These are phyloP conservation scores for Stratiomys singularior DNA, from an alignment of 2,888 invertebrate species.

Conservation along the genomic window DNA sequence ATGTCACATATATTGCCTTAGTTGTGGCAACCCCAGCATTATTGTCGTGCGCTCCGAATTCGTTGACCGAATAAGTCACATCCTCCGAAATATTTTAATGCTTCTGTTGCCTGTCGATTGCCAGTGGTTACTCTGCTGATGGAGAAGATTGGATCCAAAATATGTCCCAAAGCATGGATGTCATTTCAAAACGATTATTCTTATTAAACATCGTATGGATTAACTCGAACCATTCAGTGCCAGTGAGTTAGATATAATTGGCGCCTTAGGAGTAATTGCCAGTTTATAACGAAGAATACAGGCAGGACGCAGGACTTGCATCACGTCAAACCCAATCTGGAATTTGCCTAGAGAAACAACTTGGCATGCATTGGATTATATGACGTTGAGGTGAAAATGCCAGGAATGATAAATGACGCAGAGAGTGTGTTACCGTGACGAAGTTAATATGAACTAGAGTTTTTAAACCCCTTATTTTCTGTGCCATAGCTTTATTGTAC, in stretches of 20 bases:
- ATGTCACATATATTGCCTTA: too few relatives aligned
- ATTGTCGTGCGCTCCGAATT: background rate
- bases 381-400: background rate
- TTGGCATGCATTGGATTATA: background rate
- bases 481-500: too few relatives aligned
- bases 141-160: background rate
- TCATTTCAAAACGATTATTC: conserved; percentile 26
- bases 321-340: conserved; percentile 24
- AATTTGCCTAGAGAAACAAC: conserved; percentile 6
- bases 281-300: background rate
- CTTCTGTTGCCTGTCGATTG: conserved; percentile 12
- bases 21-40: background rate
- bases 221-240: background rate
- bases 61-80: background rate
- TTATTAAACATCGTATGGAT: conserved; percentile 16
- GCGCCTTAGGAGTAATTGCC: background rate
- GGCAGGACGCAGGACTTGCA: conserved; percentile 27
- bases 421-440: background rate
- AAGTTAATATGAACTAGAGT: too few relatives aligned
- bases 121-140: background rate
- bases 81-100: background rate
- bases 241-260: background rate
- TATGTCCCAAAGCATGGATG: conserved; percentile 19
- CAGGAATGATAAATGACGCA: background rate
- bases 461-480: too few relatives aligned